Base-by-base conservation (phyloP, 2,113 vertebrate species). In the Oncorhynchus keta region DNA sequence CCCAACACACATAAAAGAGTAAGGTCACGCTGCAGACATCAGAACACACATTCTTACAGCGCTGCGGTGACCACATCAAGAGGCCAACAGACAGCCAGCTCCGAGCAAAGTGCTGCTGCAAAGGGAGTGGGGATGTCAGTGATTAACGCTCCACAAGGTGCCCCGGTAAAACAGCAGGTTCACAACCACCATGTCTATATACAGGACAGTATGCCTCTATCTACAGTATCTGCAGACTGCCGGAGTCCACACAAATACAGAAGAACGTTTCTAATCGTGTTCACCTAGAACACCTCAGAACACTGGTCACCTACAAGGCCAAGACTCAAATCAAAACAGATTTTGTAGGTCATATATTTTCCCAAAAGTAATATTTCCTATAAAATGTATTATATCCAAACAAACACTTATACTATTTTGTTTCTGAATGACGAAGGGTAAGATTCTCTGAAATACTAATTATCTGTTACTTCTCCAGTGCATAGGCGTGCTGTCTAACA, bases 11-110 rank as follows among this genome's bases (percentile, higher is more conserved):
- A 73, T 14, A 68, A 51, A 51, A 68, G 49, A 48, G 24, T 30
- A 68, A 49, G 72, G 79, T 77, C 70, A 68, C 74, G 62, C 74
- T 70, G 66, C 72, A 77, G 32, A 77, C 76, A 80, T 81, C 74
- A 83, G 82, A 73, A 80, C 76, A 70, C 77, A 66, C 65, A 35
- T 75, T 83, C 82, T 73, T 68, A 79, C 68, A 76, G 65, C 80
- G 49, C 13, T 70, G 70, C 35, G 55, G 35, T 82, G 59, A 73
- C 90, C 90, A 94, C 94, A 95, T 94, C 93, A 95, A 95, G 93
- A 90, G 62, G 70, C 57, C 20, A 11, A 70, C 76, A 76, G 73
- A 76, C 62, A 81, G 72, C 55, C 83, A 80, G 87, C 86, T 90
- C 80, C 84, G 86, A 81, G 79, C 74, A 88, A 83, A 89, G 83